Percentiles rank a stretch among this genome's conserved stretches.
phyloP scores from a whole-genome alignment of 37 sponge, comb jelly and placozoan genomes.

The Spongilla lacustris region DNA sequence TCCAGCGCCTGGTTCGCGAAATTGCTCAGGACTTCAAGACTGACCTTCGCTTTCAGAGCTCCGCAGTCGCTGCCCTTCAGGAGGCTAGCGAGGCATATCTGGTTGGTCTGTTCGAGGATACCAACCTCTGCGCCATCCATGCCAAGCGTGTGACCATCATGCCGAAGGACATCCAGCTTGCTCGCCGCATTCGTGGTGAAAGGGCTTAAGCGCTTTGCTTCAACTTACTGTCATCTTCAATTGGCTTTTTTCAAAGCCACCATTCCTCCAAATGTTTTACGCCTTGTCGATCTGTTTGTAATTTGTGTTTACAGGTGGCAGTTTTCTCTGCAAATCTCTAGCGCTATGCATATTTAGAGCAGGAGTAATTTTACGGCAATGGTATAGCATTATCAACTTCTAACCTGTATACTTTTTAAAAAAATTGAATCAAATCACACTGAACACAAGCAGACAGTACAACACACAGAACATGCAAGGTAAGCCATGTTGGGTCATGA shows the following conservation, averaged over 20 bases:
- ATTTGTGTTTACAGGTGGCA: no score
- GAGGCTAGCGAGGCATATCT: conserved; percentile 97
- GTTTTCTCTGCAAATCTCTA: no score
- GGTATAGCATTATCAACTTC: no score
- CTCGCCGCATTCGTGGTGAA: conserved; percentile 95
- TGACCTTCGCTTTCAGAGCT: conserved; percentile 89
- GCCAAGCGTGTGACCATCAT: conserved; percentile 99
- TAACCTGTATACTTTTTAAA: no score
- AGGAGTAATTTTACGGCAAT: no score
- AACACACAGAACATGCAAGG: no score
- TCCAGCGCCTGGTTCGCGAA: conserved; percentile 90
- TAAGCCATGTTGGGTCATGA: no score
- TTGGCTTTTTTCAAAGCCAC: conserved; percentile 16
- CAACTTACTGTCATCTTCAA: background rate
- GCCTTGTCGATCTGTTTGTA: no score
- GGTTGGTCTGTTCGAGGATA: conserved; percentile 97
- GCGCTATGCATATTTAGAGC: no score
- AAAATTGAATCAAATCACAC: no score
- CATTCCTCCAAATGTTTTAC: conserved; percentile 3
- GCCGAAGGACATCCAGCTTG: conserved; percentile 99
- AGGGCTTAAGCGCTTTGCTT: conserved; percentile 69
- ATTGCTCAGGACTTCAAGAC: conserved; percentile 95
- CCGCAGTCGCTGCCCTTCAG: conserved; percentile 88
- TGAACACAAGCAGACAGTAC: no score
- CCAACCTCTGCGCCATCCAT: conserved; percentile 98